These are phyloP conservation scores for Kryptopterus vitreolus DNA, from an alignment of 2,797 vertebrate species.

Conservation along the genomic window DNA sequence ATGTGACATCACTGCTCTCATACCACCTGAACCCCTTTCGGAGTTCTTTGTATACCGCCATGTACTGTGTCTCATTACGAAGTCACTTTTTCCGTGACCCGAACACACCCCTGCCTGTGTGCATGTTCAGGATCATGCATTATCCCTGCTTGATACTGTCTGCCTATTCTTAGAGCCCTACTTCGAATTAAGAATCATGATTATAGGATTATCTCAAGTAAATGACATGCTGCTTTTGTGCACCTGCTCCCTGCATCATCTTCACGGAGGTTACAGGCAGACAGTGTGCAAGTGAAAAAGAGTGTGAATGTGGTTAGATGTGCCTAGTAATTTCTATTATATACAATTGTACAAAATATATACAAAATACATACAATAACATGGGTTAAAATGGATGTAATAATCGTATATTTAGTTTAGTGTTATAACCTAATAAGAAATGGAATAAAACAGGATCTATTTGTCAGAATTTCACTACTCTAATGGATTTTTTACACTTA, in stretches of 20 bases:
- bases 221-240: not conserved
- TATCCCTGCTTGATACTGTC: constrained; percentile 6
- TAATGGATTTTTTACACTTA: too few species aligned
- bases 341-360: not conserved
- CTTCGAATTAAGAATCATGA: not conserved
- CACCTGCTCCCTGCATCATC: not conserved
- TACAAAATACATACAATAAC: not conserved
- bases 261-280: not conserved
- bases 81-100: not conserved
- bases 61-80: not conserved
- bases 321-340: not conserved
- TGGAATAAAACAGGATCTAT: not conserved
- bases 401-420: not conserved
- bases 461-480: not conserved
- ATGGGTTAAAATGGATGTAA: not conserved
- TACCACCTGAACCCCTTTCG: not conserved
- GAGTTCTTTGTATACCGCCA: not conserved
- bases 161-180: not conserved
- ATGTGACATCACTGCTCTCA: not conserved
- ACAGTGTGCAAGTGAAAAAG: not conserved
- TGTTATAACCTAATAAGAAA: not conserved
- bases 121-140: not conserved
- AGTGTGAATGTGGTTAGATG: not conserved
- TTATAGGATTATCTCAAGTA: not conserved
- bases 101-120: not conserved